These are phyloP conservation scores for Philypnodon macrostomus DNA, from an alignment of 2,797 vertebrate genomes.

Conservation along the genomic window DNA sequence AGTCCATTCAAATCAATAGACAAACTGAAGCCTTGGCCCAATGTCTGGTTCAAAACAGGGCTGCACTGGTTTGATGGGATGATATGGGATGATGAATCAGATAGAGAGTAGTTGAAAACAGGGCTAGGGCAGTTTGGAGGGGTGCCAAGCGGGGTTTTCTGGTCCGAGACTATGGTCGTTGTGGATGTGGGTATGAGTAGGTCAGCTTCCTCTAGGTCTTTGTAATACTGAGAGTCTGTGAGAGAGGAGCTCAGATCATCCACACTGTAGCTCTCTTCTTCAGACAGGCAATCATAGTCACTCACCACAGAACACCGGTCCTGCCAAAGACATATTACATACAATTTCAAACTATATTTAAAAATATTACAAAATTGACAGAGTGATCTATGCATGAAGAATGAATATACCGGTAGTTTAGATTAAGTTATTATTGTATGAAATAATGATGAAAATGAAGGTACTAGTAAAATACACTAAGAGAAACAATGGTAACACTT, in stretches of 20 bases:
- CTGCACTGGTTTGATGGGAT: constrained; percentile 23
- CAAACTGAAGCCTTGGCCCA: constrained; percentile 40
- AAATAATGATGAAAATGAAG: too few species aligned
- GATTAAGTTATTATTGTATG: too few species aligned
- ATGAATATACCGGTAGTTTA: too few species aligned
- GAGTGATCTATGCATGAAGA: too few species aligned
- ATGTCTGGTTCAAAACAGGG: constrained; percentile 45
- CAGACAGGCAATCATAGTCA: constrained; percentile 68
- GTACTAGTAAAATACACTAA: too few species aligned
- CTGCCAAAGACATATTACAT: too few species aligned
- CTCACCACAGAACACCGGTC: constrained; percentile 76
- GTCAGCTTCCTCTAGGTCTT: constrained; percentile 75
- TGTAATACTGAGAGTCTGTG: constrained; percentile 83
- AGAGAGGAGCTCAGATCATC: constrained; percentile 84
- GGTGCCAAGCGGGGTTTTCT: background rate
- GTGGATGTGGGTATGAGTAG: constrained; percentile 12
- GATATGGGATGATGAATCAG: background rate
- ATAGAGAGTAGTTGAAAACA: constrained; percentile 1
- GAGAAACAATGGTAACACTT: too few species aligned
- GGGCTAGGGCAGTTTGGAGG: constrained; percentile 17
- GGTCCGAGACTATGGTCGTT: constrained; percentile 10
- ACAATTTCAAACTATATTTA: too few species aligned
- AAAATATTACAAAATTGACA: too few species aligned
- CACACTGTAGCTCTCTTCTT: constrained; percentile 67
- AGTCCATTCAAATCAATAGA: constrained; percentile 31